A percentile compares a stretch with the other conserved stretches of the same genome.
phyloP scores from a whole-genome alignment of 1,140 invertebrate species.

The Polyergus mexicanus region DNA sequence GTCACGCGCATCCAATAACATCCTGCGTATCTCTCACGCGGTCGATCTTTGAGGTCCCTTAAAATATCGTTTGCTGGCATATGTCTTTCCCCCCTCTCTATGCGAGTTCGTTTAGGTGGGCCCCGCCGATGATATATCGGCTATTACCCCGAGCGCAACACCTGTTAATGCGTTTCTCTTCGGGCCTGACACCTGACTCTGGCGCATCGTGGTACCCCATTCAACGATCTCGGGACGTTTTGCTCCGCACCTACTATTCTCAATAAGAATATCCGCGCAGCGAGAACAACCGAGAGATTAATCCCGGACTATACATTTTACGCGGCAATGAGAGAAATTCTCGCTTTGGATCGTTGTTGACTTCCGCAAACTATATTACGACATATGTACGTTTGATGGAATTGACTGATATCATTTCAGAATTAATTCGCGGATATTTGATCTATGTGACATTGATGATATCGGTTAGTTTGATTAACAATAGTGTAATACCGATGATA shows the following conservation, averaged over 20 bases:
- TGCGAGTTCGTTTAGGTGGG: slow-evolving; percentile 58
- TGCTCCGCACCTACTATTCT: slow-evolving; percentile 74
- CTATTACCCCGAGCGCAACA: slow-evolving; percentile 79
- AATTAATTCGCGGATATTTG: background rate
- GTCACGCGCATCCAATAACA: slow-evolving; percentile 12
- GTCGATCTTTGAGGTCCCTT: slow-evolving; percentile 26
- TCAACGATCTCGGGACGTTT: slow-evolving; percentile 71
- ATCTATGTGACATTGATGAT: background rate
- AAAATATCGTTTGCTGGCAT: slow-evolving; percentile 43
- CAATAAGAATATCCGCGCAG: slow-evolving; percentile 77
- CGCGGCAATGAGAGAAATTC: slow-evolving; percentile 11
- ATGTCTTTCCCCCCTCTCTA: slow-evolving; percentile 29
- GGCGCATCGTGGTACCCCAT: slow-evolving; percentile 59
- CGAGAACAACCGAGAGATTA: slow-evolving; percentile 71
- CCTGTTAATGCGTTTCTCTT: slow-evolving; percentile 82
- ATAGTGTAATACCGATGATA: background rate
- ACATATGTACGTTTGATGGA: background rate
- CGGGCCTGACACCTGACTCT: slow-evolving; percentile 78
- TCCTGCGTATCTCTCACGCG: slow-evolving; percentile 14
- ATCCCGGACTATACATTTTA: slow-evolving; percentile 65
- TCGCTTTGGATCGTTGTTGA: background rate
- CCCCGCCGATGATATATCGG: slow-evolving; percentile 79
- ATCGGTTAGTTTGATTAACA: background rate
- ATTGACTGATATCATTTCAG: background rate
- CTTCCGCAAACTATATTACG: slow-evolving; percentile 7